Evolutionary conservation across 2,888 invertebrate genomes (phyloP), one percentile per base, ranked within the genome.

Genomic region (Eudasyphora cyanicolor): DNA sequence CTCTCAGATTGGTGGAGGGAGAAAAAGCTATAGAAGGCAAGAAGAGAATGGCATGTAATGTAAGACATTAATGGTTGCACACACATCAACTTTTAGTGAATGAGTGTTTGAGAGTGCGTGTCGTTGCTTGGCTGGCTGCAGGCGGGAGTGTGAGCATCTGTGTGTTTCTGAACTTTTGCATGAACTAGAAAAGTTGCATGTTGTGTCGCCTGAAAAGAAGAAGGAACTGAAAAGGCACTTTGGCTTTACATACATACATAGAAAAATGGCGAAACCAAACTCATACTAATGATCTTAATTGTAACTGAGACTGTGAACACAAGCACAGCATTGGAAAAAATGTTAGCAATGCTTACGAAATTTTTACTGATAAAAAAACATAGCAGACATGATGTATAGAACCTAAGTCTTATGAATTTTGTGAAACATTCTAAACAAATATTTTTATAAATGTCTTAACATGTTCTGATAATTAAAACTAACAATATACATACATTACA

Each of bases 21-120:
- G 38, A 38, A 14, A 27, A 27, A 57, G 57, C 12, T 17, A 12
- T 12, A 27, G 57, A 57, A 27, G 12, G 14, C 27, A 8, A 27
- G 57, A 32, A n/a, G n/a, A 38, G 19, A 21, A 32, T 74, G 19
- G 60, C 69, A 27, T 77, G 57, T 21, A 76, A 79, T 82, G 76
- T 73, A 67, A 60, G 49, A 76, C 71, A 73, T 73, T 76, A 73
- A 69, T 69, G 73, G 76, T 19, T 51, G 49, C 67, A 73, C 76
- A 76, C 67, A 67, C 42, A 38, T 67, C 27, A 42, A 60, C 38
- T 38, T 29, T 42, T 14, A 51, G 19, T 51, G 21, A 21, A 51
- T 21, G 57, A 27, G 21, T 67, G 21, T 42, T 21, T 24, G 35
- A 17, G 42, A 24, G 42, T 42, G 38, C 21, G 32, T 35, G 35